Percentiles rank a stretch among this genome's conserved stretches.
phyloP scores from a whole-genome alignment of 2,113 vertebrate species.

The Carassius carassius region DNA sequence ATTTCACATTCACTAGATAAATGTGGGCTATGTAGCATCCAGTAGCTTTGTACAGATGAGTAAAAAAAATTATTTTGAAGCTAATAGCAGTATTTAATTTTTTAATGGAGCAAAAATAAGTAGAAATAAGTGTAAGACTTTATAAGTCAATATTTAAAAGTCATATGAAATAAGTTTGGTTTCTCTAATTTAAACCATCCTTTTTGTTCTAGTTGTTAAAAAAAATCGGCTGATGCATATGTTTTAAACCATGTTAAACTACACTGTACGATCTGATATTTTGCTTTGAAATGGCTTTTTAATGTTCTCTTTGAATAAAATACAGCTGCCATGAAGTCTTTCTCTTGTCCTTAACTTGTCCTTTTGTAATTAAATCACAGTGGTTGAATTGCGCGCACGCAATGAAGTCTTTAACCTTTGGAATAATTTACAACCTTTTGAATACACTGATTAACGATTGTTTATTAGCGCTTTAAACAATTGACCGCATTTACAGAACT shows the following conservation, averaged over 20 bases:
- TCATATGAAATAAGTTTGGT: neutral
- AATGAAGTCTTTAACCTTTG: slow-evolving; percentile 69
- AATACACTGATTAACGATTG: slow-evolving; percentile 64
- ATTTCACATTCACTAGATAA: neutral
- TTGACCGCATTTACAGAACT: slow-evolving; percentile 44
- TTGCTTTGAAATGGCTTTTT: neutral
- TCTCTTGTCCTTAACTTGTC: slow-evolving; percentile 8
- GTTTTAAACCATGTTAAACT: neutral
- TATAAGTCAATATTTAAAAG: neutral
- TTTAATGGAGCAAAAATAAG: neutral
- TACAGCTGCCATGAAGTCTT: neutral
- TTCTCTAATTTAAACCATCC: neutral
- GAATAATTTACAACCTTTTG: slow-evolving; percentile 70
- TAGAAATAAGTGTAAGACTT: neutral
- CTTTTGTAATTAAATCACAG: slow-evolving; percentile 49
- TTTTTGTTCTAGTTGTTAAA: neutral
- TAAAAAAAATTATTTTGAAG: neutral
- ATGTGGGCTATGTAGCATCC: neutral
- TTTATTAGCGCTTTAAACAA: slow-evolving; percentile 61
- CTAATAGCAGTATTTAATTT: neutral
- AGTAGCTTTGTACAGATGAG: neutral
- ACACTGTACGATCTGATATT: neutral
- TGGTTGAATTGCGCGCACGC: slow-evolving; percentile 51
- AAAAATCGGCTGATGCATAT: neutral
- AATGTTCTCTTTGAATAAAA: neutral